Evolutionary conservation across 2,888 invertebrate genomes (phyloP), one percentile per base, ranked within the genome.

Genomic region (Phyllotreta striolata): DNA sequence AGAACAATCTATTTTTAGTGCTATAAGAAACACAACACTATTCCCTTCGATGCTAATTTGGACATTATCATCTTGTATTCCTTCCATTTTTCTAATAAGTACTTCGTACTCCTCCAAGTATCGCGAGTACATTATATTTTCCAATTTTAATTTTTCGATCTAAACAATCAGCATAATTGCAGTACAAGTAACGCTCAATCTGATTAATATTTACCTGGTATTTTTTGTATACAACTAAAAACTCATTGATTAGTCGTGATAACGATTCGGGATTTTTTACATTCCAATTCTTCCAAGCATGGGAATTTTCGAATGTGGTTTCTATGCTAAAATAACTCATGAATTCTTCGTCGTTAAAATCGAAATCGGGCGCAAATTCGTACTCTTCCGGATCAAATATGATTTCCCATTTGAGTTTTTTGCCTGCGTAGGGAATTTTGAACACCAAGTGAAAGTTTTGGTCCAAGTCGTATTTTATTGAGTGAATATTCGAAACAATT

Each of bases 331-430:
- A 82, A 76, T 86, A 86, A 58, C 82, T 84, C 34, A 88, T 79
- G 78, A 92, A 91, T 54, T 81, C 83, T 43, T 87, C 86, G 77
- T 91, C 89, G 70, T 89, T 86, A 79, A 91, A 91, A 73, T 88
- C 84, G 76, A 92, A 91, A 77, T 92, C 91, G 0, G 92, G 91
- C 88, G 91, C 88, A 74, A 88, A 86, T 8, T 62, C 63, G 35
- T 74, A 69, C 66, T 80, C 76, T 55, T 81, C 78, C 9, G 79
- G 80, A 76, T 90, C 88, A 80, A 92, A 91, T 64, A 90, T 81
- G 9, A 91, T 83, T 74, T 90, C 88, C 90, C 91, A 91, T 70
- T 85, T 85, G 3, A 91, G 78, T 64, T 83, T 84, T 68, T 86
- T 86, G 1, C 88, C 89, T 65, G 90, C 91, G 77, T 88, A 91